Percentiles rank a stretch among this genome's conserved stretches.
These are phyloP conservation scores for Tragopan temminckii DNA, from an alignment of 2,797 vertebrate genomes.

Conservation along the genomic window DNA sequence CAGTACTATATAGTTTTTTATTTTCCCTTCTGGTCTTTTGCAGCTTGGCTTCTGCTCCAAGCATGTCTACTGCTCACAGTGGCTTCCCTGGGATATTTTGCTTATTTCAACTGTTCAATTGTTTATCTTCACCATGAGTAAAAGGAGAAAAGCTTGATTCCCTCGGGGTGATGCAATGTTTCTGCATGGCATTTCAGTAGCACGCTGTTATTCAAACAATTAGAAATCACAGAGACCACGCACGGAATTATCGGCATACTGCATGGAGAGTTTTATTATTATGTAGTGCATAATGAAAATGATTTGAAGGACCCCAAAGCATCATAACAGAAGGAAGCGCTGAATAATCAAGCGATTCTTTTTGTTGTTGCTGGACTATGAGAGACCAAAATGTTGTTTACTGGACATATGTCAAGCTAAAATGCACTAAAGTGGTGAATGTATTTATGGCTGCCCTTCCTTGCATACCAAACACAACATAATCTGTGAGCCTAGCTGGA, in stretches of 20 bases:
- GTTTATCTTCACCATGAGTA: conserved; percentile 63
- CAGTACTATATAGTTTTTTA: conserved; percentile 31
- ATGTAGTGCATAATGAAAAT: conserved; percentile 65
- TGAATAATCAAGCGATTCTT: conserved; percentile 62
- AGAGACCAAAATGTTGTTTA: conserved; percentile 62
- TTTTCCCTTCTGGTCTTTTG: conserved; percentile 49
- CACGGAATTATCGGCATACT: conserved; percentile 47
- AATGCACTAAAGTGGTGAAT: conserved; percentile 65
- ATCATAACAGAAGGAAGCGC: conserved; percentile 33
- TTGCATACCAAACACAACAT: conserved; percentile 35
- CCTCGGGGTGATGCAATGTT: conserved; percentile 45
- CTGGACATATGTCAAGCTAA: conserved; percentile 73
- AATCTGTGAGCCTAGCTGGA: background rate
- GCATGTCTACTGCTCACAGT: background rate
- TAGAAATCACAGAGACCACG: conserved; percentile 65
- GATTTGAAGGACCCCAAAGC: conserved; percentile 75
- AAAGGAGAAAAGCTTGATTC: conserved; percentile 59
- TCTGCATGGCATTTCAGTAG: conserved; percentile 68
- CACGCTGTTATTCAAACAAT: conserved; percentile 71
- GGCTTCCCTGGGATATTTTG: conserved; percentile 59
- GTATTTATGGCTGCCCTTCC: conserved; percentile 33
- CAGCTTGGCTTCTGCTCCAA: background rate
- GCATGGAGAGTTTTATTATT: conserved; percentile 67
- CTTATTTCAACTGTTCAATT: conserved; percentile 64
- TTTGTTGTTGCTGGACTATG: conserved; percentile 7